phyloP scores from a whole-genome alignment of 2,113 vertebrate genomes.

The Halcyon senegalensis region DNA sequence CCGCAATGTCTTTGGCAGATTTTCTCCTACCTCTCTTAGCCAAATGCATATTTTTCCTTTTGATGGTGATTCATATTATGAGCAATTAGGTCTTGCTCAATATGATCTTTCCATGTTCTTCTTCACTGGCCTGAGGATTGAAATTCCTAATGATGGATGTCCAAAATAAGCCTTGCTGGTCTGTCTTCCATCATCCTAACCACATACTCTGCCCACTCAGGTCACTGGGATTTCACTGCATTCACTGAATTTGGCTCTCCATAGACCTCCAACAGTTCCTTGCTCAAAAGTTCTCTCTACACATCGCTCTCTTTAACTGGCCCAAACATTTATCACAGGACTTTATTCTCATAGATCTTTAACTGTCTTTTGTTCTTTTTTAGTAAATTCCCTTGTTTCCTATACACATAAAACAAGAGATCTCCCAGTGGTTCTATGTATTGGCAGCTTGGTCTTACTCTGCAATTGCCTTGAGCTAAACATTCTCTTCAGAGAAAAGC shows the following conservation, averaged over 20 bases:
- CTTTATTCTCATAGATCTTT: neutral
- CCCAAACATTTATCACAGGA: neutral
- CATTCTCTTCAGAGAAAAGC: neutral
- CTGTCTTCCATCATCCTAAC: conserved; percentile 58
- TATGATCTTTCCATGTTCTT: conserved; percentile 47
- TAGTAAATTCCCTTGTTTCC: neutral
- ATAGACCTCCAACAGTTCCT: conserved; percentile 42
- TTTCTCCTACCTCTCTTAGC: conserved; percentile 20
- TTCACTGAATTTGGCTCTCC: conserved; percentile 25
- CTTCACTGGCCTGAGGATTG: conserved; percentile 15
- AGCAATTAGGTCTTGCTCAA: conserved; percentile 55
- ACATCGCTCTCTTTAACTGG: neutral
- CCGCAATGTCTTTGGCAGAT: conserved; percentile 13
- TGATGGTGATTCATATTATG: conserved; percentile 20
- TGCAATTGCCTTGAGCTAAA: neutral
- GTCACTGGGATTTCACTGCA: conserved; percentile 40
- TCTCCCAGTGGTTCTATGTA: neutral
- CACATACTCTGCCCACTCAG: conserved; percentile 47
- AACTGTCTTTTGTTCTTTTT: neutral
- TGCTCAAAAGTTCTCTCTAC: conserved; percentile 13
- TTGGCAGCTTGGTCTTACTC: neutral
- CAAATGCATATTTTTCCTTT: conserved; percentile 34
- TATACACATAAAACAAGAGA: neutral
- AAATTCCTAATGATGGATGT: neutral
- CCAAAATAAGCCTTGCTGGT: conserved; percentile 31